Conservation (phyloP, 2,888 invertebrate genomes). For the Drosophila phalerata region DNA sequence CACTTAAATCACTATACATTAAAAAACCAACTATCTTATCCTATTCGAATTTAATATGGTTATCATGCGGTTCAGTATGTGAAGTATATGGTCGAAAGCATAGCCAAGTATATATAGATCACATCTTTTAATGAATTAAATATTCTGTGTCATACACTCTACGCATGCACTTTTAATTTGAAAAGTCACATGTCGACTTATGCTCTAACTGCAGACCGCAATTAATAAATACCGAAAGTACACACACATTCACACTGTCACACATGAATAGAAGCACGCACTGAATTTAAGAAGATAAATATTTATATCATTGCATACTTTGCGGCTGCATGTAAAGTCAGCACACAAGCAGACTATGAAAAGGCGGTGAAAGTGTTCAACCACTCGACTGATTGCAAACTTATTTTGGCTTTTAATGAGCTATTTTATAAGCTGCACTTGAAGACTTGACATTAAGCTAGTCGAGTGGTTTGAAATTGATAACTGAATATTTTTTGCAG, state of each 20-base stretch:
- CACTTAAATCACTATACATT: not conserved
- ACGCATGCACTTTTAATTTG: not conserved
- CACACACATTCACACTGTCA: not conserved
- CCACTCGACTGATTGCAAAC: slow-evolving; percentile 12
- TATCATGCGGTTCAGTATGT: too few relatives aligned
- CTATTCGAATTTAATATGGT: too few relatives aligned
- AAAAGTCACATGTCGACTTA: not conserved
- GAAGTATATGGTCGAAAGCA: too few relatives aligned
- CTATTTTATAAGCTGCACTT: slow-evolving; percentile 22
- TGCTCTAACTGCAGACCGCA: not conserved
- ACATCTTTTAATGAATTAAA: not conserved
- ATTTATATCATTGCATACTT: slow-evolving; percentile 57
- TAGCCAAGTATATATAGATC: too few relatives aligned
- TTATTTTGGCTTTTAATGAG: slow-evolving; percentile 20
- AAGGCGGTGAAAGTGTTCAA: slow-evolving; percentile 15
- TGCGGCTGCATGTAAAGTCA: slow-evolving; percentile 45
- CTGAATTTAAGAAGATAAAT: not conserved
- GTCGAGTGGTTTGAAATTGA: not conserved
- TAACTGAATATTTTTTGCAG: slow-evolving; percentile 48
- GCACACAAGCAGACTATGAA: slow-evolving; percentile 38
- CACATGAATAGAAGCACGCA: not conserved
- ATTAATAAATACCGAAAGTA: not conserved
- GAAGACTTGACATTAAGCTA: not conserved
- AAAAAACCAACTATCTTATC: too few relatives aligned
- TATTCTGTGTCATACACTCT: not conserved